Evolutionary conservation across 2,888 invertebrate species (phyloP).

Genomic region (Cryptocephalus moraei): DNA sequence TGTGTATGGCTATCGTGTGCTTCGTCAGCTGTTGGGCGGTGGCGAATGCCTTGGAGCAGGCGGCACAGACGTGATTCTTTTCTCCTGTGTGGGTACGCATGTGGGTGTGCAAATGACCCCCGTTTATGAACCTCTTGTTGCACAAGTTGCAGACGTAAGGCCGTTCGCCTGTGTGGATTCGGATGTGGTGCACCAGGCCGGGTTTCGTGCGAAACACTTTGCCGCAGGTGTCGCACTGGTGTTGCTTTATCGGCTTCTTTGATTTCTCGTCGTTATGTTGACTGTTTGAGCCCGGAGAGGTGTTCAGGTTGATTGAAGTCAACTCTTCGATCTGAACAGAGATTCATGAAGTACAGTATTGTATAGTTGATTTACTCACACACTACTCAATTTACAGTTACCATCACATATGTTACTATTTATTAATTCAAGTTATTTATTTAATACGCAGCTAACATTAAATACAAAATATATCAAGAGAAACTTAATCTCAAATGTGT

Average conservation of each 20-base stretch:
- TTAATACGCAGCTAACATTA: no score
- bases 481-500: no score
- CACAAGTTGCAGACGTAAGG: slow-evolving; percentile 38
- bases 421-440: no score
- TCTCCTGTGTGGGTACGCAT: slow-evolving; percentile 39
- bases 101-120: slow-evolving; percentile 37
- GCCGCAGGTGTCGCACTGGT: slow-evolving; percentile 37
- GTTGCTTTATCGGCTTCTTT: slow-evolving; percentile 25
- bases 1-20: slow-evolving; percentile 37
- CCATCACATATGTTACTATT: no score
- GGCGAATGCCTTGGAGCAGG: slow-evolving; percentile 36
- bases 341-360: no score
- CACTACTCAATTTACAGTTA: no score
- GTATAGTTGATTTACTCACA: no score
- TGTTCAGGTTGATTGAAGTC: slow-evolving; percentile 5
- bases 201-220: slow-evolving; percentile 36
- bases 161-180: slow-evolving; percentile 37
- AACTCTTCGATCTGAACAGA: slow-evolving; percentile 16
- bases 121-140: slow-evolving; percentile 36
- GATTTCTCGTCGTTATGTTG: not conserved
- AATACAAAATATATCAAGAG: no score
- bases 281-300: no score
- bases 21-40: slow-evolving; percentile 38
- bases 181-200: slow-evolving; percentile 36
- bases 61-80: slow-evolving; percentile 37